Evolutionary conservation across 2,888 invertebrate genomes (phyloP), one percentile per base, ranked within the genome.

Genomic region (Pedicia rivosa): DNA sequence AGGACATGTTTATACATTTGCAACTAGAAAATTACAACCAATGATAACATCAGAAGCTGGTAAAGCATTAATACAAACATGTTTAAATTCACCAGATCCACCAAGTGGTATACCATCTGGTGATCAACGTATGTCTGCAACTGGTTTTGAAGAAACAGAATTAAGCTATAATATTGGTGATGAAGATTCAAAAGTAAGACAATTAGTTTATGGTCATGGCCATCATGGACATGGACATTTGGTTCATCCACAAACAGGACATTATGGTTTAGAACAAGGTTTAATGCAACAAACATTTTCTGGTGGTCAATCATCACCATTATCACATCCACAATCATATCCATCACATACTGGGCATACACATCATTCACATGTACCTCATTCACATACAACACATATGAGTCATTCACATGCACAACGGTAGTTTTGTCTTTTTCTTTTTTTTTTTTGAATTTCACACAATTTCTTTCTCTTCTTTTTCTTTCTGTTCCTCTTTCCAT

Each of bases 1-100:
- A 14, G 97, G 97, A 37, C 98, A 98, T 67, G 98, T 99, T 54
- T 99, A 98, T 68, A 98, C 98, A 44, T 98, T 97, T 67, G 97
- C 98, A 44, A 98, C 98, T 48, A 76, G 94, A 49, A 94, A 94
- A 63, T 73, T 99, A 37, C 94, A 95, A 64, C 98, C 98, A 47
- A 98, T 98, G 95, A 97, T 99, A 62, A 95, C 94, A 33, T 94
- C 94, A 48, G 86, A 87, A 59, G 83, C 86, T 41, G 97, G 97
- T 48, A 97, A 98, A 64, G 84, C 92, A 46, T 71, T 98, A 49
- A 98, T 98, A 55, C 97, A 98, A 68, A 95, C 94, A 49, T 98
- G 98, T 64, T 76, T 98, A 44, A 95, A 95, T 65, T 90, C 92
- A 34, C 95, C 94, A 31, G 94, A 94, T 64, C 90, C 88, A 43